These are phyloP conservation scores for Nycticryphes semicollaris DNA, from an alignment of 2,113 vertebrate species.

Conservation along the genomic window DNA sequence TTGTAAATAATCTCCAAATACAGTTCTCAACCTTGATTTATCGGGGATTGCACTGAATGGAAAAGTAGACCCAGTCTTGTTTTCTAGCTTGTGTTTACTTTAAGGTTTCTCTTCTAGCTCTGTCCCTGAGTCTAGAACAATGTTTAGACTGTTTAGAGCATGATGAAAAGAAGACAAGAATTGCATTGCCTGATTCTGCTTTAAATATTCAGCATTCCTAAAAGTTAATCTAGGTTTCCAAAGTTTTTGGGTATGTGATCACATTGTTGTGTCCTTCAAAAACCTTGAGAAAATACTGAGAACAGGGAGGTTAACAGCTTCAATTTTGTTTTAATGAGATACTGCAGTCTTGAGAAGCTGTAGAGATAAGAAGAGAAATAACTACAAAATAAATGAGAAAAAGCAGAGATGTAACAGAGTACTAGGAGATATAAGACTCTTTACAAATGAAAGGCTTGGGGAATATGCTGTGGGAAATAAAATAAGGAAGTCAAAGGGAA, in stretches of 20 bases:
- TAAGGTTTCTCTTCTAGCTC: neutral
- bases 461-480: constrained; percentile 27
- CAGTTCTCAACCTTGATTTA: neutral
- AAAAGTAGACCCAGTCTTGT: neutral
- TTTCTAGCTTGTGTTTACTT: neutral
- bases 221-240: neutral
- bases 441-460: neutral
- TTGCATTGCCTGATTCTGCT: neutral
- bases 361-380: constrained; percentile 42
- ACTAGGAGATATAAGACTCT: neutral
- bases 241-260: neutral
- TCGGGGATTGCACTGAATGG: neutral
- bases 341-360: constrained; percentile 7
- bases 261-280: constrained; percentile 22
- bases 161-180: neutral
- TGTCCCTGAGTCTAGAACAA: neutral
- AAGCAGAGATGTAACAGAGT: neutral
- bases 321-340: constrained; percentile 67
- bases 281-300: constrained; percentile 44
- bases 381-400: constrained; percentile 43
- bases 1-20: neutral
- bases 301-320: constrained; percentile 36
- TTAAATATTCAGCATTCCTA: neutral
- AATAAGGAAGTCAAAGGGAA: constrained; percentile 8
- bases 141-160: neutral